phyloP scores from a whole-genome alignment of 1,140 invertebrate species.

The Rhagoletis zephyria region DNA sequence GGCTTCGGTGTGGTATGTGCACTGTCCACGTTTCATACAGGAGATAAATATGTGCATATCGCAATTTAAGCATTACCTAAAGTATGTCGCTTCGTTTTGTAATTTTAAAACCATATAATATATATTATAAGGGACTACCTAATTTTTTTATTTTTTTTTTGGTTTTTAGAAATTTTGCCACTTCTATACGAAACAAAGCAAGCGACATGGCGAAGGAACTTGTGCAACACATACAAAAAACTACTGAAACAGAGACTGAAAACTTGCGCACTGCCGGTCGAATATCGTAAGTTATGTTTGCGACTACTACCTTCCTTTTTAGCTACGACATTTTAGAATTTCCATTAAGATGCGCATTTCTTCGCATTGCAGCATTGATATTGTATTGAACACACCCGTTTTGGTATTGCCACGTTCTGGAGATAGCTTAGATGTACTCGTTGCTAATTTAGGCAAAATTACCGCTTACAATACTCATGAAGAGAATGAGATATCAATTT shows the following conservation, averaged over 20 bases:
- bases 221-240: constrained; percentile 80
- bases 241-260: constrained; percentile 32
- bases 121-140: neutral
- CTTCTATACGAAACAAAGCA: constrained; percentile 89
- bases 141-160: constrained; percentile 67
- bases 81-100: constrained; percentile 64
- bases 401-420: constrained; percentile 86
- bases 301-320: neutral
- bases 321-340: too few species aligned
- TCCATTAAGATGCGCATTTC: neutral
- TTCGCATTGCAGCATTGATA: constrained; percentile 75
- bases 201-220: constrained; percentile 94
- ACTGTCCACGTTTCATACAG: constrained; percentile 88
- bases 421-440: constrained; percentile 87
- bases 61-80: constrained; percentile 80
- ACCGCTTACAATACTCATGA: constrained; percentile 76
- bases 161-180: constrained; percentile 80
- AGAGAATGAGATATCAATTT: constrained; percentile 48
- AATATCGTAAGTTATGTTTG: constrained; percentile 57
- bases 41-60: constrained; percentile 89
- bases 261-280: constrained; percentile 57
- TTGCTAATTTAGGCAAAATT: constrained; percentile 94
- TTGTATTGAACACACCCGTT: constrained; percentile 91
- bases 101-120: constrained; percentile 77
- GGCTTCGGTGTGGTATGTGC: constrained; percentile 94